Percentiles rank a stretch among this genome's conserved stretches.
Conservation (phyloP, 2,888 invertebrate genomes). For the Incurvaria masculella region DNA sequence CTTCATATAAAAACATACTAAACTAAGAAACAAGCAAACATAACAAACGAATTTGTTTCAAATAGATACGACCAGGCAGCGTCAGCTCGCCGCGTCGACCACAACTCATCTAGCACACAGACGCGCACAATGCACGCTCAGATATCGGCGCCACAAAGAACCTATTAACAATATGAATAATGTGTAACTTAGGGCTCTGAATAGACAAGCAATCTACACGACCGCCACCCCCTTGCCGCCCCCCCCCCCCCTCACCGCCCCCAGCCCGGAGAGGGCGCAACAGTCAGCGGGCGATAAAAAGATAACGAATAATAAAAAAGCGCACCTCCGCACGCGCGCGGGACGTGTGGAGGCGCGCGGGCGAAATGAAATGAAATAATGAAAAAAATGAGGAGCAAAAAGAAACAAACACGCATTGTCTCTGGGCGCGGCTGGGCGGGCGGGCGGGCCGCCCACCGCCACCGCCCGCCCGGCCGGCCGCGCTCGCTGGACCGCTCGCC, state of each 20-base stretch:
- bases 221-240: neutral
- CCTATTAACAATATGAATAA: slow-evolving; percentile 40
- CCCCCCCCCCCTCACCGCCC: slow-evolving; percentile 20
- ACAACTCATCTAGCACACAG: neutral
- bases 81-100: too few relatives aligned
- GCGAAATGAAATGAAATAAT: slow-evolving; percentile 57
- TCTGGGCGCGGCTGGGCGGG: slow-evolving; percentile 22
- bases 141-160: slow-evolving; percentile 24
- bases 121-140: too few relatives aligned
- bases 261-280: slow-evolving; percentile 34
- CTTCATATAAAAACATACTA: too few relatives aligned
- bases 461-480: neutral
- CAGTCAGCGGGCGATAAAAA: slow-evolving; percentile 47
- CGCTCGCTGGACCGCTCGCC: neutral
- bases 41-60: too few relatives aligned
- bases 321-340: slow-evolving; percentile 44
- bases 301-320: slow-evolving; percentile 56
- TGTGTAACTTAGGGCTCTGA: slow-evolving; percentile 30
- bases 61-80: too few relatives aligned
- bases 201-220: neutral
- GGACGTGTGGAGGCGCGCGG: slow-evolving; percentile 47
- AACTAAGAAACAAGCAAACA: too few relatives aligned
- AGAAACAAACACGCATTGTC: slow-evolving; percentile 58
- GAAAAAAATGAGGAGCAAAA: slow-evolving; percentile 54
- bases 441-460: slow-evolving; percentile 37